Base-by-base conservation (phyloP, 2,797 vertebrate species). In the Cottoperca gobio region DNA sequence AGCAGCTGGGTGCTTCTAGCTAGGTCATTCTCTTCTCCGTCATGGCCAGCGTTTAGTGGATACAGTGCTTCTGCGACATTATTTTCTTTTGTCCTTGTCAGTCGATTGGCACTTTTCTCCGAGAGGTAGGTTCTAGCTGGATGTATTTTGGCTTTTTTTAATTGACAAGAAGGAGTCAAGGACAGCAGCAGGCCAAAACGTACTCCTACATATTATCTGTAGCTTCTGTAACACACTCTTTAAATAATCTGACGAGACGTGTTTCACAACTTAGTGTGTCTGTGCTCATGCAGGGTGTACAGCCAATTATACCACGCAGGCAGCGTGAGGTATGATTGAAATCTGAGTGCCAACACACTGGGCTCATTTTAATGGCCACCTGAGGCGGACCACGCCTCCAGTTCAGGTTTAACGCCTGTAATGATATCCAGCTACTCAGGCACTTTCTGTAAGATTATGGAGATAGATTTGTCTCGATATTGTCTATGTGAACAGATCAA, bases 81-180 rank as follows among this genome's bases (percentile, higher is more conserved):
- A 78, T 83, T 77, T 73, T 37, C 75, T 72, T 88, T 23, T 89
- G 88, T 88, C 87, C 89, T 73, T 88, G 92, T 82, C 79, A 74
- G 24, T 79, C 76, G 21, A 67, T 90, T 13, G 68, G 55, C 31
- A 43, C 74, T 64, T 82, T 90, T 78, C 86, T 91, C n/a, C 48
- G 19, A 62, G 76, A 88, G 83, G 86, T 89, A 84, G 62, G 84
- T 70, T 54, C 14, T 16, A 2, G 52, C 76, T 35, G 66, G 39
- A 55, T 69, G 37, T 49, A 17, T 59, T 60, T 37, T 50, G 23
- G 62, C 8, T 23, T 52, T 21, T 16, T 55, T 67, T 28, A 10
- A 52, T 46, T 17, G 35, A 57, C 8, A 8, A 69, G 59, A 5
- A 40, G 50, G 48, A 66, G 63, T 85, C 62, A 73, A 86, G 78